Base-by-base conservation (phyloP, 2,113 vertebrate genomes). In the Daphoenositta chrysoptera region DNA sequence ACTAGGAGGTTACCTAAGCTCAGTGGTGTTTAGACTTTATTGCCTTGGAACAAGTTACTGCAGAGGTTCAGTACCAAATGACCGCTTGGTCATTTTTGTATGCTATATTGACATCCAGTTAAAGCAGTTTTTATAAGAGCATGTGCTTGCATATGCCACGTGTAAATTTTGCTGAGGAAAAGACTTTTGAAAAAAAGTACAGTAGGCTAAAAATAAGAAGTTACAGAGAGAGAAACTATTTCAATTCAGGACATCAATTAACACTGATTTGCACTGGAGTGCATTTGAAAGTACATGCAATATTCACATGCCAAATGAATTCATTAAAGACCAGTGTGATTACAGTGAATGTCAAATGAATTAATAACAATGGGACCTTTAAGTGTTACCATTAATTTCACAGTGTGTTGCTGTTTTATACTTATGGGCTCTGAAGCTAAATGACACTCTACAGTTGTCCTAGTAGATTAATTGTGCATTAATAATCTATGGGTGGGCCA, bases 331-430 rank as follows among this genome's bases (percentile, higher is more conserved):
- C 91, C 94, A 66, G 90, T 97, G 98, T 97, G 98, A 98, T 98
- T 97, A 94, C 97, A 98, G 96, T 96, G 97, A 97, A 97, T 97
- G 96, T 98, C 98, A 98, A 98, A 98, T 97, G 97, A 98, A 98
- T 98, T 98, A 98, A 98, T 98, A 98, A 98, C 97, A 98, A 98
- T 97, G 96, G 97, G 93, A 96, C 96, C 97, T 97, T 97, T 97
- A 97, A 97, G 97, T 97, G 97, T 97, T 97, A 98, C 97, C 97
- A 98, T 98, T 98, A 98, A 96, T 97, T 97, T 98, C 98, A 97
- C 98, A 97, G 97, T 97, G 82, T 98, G 98, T 97, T 98, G 87
- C 97, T 97, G 87, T 96, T 98, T 98, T 97, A 97, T 97, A 96
- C 96, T 97, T 97, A 96, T 75, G 94, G 97, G 91, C 64, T 97